Percentiles rank a stretch among this genome's conserved stretches.
phyloP scores from a whole-genome alignment of 2,888 invertebrate species.

The Ceraclea dissimilis region DNA sequence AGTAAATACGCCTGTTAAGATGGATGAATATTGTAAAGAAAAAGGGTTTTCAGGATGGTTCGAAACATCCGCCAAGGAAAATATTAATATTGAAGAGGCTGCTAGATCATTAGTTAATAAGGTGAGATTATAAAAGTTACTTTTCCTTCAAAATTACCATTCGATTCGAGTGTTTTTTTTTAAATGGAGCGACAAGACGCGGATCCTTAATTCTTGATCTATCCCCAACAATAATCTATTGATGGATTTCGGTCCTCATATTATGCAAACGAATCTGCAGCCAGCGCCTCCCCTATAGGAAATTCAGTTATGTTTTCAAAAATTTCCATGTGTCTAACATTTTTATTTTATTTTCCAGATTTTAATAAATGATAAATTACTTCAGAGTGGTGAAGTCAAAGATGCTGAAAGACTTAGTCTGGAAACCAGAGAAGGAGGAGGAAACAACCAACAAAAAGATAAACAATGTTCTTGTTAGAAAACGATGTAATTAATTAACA shows the following conservation, averaged over 20 bases:
- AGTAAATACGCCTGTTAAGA: slow-evolving; percentile 71
- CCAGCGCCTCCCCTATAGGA: too few relatives aligned
- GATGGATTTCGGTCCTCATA: too few relatives aligned
- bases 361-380: slow-evolving; percentile 68
- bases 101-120: slow-evolving; percentile 85
- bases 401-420: slow-evolving; percentile 65
- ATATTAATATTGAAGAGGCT: slow-evolving; percentile 93
- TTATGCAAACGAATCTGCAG: too few relatives aligned
- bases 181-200: too few relatives aligned
- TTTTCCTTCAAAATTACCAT: slow-evolving; percentile 53
- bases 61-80: slow-evolving; percentile 94
- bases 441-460: slow-evolving; percentile 40
- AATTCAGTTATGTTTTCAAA: too few relatives aligned
- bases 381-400: slow-evolving; percentile 59
- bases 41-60: slow-evolving; percentile 93
- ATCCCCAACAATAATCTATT: too few relatives aligned
- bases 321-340: too few relatives aligned
- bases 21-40: slow-evolving; percentile 90
- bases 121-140: slow-evolving; percentile 44
- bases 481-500: too few relatives aligned
- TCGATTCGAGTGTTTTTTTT: too few relatives aligned
- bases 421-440: slow-evolving; percentile 41
- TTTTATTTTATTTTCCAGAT: slow-evolving; percentile 48
- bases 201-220: too few relatives aligned
- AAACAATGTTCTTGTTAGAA: slow-evolving; percentile 55